Conservation (phyloP, 2,113 vertebrate species). For the Chauna torquata region DNA sequence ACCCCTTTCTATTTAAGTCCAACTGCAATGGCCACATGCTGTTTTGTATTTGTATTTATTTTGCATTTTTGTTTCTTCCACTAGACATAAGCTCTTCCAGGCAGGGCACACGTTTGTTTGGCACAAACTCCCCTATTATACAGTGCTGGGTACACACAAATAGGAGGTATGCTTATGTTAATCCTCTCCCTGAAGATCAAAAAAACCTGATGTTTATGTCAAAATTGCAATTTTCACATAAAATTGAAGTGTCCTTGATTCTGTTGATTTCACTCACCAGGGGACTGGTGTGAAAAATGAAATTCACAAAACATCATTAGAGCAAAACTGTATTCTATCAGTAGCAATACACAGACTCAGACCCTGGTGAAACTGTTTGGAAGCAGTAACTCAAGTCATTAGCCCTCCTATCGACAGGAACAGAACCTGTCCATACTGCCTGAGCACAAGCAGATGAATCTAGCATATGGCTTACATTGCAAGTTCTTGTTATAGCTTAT, state of each 20-base stretch:
- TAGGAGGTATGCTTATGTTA: not conserved
- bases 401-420: not conserved
- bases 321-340: not conserved
- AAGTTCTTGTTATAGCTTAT: not conserved
- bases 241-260: too few relatives aligned
- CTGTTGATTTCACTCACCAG: too few relatives aligned
- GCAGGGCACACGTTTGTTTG: slow-evolving; percentile 16
- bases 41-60: slow-evolving; percentile 18
- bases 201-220: not conserved
- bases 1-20: not conserved
- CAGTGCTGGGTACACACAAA: not conserved
- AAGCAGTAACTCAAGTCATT: not conserved
- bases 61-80: not conserved
- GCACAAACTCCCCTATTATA: not conserved
- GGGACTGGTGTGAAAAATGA: not conserved
- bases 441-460: not conserved
- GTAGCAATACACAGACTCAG: not conserved
- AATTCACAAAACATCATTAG: not conserved
- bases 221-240: not conserved
- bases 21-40: not conserved
- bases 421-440: not conserved
- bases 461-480: not conserved
- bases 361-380: not conserved
- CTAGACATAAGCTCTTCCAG: not conserved
- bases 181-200: not conserved